Evolutionary conservation across 2,888 invertebrate genomes (phyloP).

Genomic region (Drosophila histrio): DNA sequence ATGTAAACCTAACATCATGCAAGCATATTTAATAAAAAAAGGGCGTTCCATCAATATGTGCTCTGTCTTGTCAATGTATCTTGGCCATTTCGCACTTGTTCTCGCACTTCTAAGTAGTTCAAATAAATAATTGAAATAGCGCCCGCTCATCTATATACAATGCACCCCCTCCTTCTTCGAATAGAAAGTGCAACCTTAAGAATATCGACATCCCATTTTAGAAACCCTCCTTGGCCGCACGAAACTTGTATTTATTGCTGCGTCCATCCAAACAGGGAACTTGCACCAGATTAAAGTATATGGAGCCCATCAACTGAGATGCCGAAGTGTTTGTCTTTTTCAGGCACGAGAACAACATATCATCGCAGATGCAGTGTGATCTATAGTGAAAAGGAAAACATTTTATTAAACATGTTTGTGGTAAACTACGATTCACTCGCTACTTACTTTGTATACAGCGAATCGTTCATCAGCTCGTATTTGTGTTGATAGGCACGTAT

Average conservation of each 20-base stretch:
- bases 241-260: conserved; percentile 75
- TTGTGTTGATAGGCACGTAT: conserved; percentile 86
- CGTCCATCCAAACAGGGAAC: conserved; percentile 82
- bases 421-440: not conserved
- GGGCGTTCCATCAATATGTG: conserved; percentile 31
- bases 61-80: conserved; percentile 1
- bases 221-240: conserved; percentile 83
- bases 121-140: conserved; percentile 60
- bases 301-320: conserved; percentile 90
- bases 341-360: conserved; percentile 92
- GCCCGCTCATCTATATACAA: conserved; percentile 42
- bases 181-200: not conserved
- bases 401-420: too few species aligned
- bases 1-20: conserved; percentile 54
- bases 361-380: conserved; percentile 95
- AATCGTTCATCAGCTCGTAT: conserved; percentile 93
- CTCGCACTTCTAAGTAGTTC: conserved; percentile 21
- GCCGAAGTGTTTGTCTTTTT: conserved; percentile 90
- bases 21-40: conserved; percentile 34
- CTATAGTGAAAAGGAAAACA: conserved; percentile 82
- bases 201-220: conserved; percentile 33
- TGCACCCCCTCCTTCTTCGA: not conserved
- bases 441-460: conserved; percentile 91
- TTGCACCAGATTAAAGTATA: conserved; percentile 93
- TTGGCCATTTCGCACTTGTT: not conserved